Evolutionary conservation across 2,888 invertebrate genomes (phyloP).

Genomic region (Diabrotica balteata): DNA sequence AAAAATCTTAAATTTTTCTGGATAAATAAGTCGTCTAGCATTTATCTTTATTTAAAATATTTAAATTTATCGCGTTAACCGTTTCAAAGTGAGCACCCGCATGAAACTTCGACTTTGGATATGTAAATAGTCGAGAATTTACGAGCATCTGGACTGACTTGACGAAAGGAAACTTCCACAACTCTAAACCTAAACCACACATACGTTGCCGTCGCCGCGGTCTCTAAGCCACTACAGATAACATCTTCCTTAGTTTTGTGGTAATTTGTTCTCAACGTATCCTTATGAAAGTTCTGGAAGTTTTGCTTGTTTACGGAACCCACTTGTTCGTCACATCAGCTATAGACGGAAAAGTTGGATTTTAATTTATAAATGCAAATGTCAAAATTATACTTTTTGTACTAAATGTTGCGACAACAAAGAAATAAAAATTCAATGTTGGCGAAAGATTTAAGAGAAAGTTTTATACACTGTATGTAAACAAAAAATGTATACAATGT

Average conservation of each 20-base stretch:
- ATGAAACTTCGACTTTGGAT: conserved; percentile 27
- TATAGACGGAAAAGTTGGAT: too few species aligned
- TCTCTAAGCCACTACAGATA: conserved; percentile 17
- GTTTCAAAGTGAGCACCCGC: conserved; percentile 17
- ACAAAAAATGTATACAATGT: too few species aligned
- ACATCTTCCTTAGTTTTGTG: conserved; percentile 27
- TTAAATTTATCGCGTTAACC: too few species aligned
- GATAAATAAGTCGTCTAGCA: too few species aligned
- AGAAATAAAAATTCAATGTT: too few species aligned
- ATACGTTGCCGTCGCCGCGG: conserved; percentile 8
- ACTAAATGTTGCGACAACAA: too few species aligned
- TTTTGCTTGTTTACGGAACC: background rate
- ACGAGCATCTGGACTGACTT: conserved; percentile 42
- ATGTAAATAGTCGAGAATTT: conserved; percentile 40
- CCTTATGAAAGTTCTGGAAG: background rate
- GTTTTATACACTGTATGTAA: too few species aligned
- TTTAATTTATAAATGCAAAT: too few species aligned
- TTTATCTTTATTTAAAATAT: too few species aligned
- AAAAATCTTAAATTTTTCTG: too few species aligned
- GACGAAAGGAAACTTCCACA: conserved; percentile 36
- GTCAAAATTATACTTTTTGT: too few species aligned
- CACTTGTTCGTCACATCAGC: background rate
- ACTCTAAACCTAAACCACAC: conserved; percentile 24
- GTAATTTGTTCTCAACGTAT: conserved; percentile 11
- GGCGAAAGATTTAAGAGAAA: too few species aligned